These are phyloP conservation scores for Cephalopachus bancanus DNA, from an alignment of 2,797 vertebrate species.

Conservation along the genomic window DNA sequence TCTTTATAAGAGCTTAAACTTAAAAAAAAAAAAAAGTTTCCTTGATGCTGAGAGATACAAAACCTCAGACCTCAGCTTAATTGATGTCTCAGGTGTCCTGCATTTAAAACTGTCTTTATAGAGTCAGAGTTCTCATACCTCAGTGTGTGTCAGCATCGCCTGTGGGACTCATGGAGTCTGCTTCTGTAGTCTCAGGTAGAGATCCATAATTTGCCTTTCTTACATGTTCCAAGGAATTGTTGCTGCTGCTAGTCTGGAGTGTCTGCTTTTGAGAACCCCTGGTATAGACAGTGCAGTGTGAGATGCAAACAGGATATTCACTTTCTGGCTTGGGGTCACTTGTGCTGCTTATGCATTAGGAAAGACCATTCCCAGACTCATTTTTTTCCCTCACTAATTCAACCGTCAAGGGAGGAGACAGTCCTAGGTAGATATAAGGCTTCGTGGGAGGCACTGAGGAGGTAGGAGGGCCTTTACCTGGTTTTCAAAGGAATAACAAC, in stretches of 20 bases:
- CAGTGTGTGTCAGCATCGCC: neutral
- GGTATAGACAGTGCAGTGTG: rapidly evolving
- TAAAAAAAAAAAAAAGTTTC: neutral
- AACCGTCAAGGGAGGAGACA: neutral
- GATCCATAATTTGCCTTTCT: neutral
- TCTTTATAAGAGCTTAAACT: neutral
- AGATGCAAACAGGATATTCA: rapidly evolving
- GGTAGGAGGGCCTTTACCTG: neutral
- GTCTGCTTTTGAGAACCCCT: neutral
- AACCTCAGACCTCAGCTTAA: neutral
- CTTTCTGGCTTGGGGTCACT: neutral
- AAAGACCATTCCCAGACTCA: neutral
- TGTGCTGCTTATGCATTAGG: no score
- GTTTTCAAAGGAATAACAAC: neutral
- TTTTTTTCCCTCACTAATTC: neutral
- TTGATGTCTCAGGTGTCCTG: neutral
- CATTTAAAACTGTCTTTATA: neutral
- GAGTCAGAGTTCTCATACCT: neutral
- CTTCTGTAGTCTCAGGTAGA: neutral
- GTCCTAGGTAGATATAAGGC: neutral
- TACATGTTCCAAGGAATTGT: neutral
- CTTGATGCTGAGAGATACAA: neutral
- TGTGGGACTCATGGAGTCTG: neutral
- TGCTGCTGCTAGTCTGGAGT: neutral
- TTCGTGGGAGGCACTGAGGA: no score